Evolutionary conservation across 2,888 invertebrate genomes (phyloP).

Genomic region (Blastobasis lacticolella): DNA sequence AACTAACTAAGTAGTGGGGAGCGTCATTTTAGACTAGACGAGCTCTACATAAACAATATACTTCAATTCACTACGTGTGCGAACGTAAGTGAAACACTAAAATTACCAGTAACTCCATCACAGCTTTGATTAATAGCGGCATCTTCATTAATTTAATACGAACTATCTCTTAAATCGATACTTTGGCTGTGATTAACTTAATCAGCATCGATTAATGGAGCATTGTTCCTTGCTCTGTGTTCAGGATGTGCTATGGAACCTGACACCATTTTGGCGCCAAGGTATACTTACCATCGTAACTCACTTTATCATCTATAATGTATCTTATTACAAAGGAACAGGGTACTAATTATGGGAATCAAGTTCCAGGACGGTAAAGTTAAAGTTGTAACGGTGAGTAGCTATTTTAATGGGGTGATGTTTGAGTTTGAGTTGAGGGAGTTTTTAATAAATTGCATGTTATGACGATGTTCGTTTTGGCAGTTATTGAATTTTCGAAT

Average conservation of each 20-base stretch:
- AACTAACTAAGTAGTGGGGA: no score
- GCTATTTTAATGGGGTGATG: slow-evolving; percentile 10
- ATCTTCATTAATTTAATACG: no score
- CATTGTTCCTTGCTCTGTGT: neutral
- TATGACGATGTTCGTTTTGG: no score
- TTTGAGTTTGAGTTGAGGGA: neutral
- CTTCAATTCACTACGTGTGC: no score
- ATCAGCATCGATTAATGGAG: neutral
- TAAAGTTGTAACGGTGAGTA: slow-evolving; percentile 8
- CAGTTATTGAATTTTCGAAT: no score
- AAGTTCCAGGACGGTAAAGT: neutral
- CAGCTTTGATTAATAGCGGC: no score
- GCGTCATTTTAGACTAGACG: no score
- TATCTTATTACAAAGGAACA: neutral
- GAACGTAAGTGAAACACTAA: no score
- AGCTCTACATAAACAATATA: no score
- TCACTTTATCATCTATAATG: neutral
- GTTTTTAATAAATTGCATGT: no score
- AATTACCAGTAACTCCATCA: no score
- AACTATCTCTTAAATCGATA: no score
- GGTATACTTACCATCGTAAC: neutral
- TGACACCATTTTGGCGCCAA: slow-evolving; percentile 10
- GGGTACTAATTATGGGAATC: neutral
- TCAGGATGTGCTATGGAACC: slow-evolving; percentile 23
- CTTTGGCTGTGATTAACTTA: slow-evolving; percentile 1